Evolutionary conservation across 2,113 vertebrate species (phyloP), one percentile per base, ranked within the genome.

Genomic region (Xiphophorus couchianus): DNA sequence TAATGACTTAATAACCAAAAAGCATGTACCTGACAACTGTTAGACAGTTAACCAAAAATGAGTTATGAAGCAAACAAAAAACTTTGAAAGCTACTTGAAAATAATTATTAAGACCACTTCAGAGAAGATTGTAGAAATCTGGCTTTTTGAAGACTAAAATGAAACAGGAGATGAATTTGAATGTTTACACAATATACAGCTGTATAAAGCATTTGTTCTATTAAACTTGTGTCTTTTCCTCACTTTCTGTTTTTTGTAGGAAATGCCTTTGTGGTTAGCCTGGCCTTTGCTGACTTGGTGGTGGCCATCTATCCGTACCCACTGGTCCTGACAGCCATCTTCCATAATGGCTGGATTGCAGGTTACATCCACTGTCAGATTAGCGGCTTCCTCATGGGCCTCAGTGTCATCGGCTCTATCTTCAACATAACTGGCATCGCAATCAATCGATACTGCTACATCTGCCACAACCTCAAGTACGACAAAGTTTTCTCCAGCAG

Each of bases 341-440:
- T 96, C 88, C 91, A 94, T 5, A 87, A 94, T 1, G 93, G 94
- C 69, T 96, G 95, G 95, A 93, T 92, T 5, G 94, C 94, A 27
- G 95, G 95, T 37, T 89, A 94, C 90, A 86, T 94, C 74, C 95
- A 96, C 88, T 96, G 95, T 70, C 95, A 96, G 90, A 91, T 95
- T 88, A 96, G 95, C 7, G 95, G 95, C 80, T 95, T 96, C 90
- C 91, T 96, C 22, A 96, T 96, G 94, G 95, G 95, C 69, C 93
- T 96, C 66, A 96, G 95, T 17, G 95, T 96, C 62, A 96, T 96
- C 12, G 91, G 95, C 84, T 96, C 95, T 78, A 95, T 96, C 89
- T 96, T 96, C 86, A 96, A 96, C 92, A 96, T 96, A 83, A 95
- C 95, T 0, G 94, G 93, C 67, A 96, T 96, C 65, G 95, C 95